Evolutionary conservation across 2,113 vertebrate genomes (phyloP), one percentile per base, ranked within the genome.

Genomic region (Corythaeola cristata): DNA sequence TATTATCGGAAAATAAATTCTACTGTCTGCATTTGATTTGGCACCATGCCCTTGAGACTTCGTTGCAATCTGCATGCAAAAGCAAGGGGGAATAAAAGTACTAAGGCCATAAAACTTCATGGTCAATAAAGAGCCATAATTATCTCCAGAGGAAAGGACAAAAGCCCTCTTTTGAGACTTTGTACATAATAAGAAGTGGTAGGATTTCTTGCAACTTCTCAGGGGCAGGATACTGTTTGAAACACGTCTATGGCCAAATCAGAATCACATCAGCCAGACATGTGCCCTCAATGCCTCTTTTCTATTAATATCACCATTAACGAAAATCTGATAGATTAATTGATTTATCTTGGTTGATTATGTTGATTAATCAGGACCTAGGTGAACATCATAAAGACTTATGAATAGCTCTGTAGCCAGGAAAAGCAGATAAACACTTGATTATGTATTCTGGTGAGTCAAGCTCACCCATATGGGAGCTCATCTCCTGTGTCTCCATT

Each of bases 381-480:
- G 45, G 63, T 79, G 35, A 93, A 75, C 32, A 55, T 79, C 60
- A 76, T 64, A 62, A 87, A 79, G 58, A 64, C 4, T 69, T 26
- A 39, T 28, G 59, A 89, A 89, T 17, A 79, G 28, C n/a, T 92
- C 30, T 76, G 41, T 47, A 89, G 89, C 49, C 77, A 79, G 58
- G 14, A 91, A 92, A 95, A 85, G 44, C 81, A 80, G 58, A 95
- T 53, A 92, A 94, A 87, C 81, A 82, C 35, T 79, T 89, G 80
- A 93, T 92, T 92, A 94, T 79, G 66, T 78, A 95, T 92, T 95
- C 96, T 89, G 45, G 84, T 97, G 92, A 95, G 84, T 91, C 92
- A 94, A 89, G 21, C 62, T 88, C 91, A 95, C 94, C 96, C 96
- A 92, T 96, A 95, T 96, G 97, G 94, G 94, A 94, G 55, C 81